Percentiles rank a stretch among this genome's conserved stretches.
Conservation (phyloP, 2,888 invertebrate species). For the Lingula anatina region DNA sequence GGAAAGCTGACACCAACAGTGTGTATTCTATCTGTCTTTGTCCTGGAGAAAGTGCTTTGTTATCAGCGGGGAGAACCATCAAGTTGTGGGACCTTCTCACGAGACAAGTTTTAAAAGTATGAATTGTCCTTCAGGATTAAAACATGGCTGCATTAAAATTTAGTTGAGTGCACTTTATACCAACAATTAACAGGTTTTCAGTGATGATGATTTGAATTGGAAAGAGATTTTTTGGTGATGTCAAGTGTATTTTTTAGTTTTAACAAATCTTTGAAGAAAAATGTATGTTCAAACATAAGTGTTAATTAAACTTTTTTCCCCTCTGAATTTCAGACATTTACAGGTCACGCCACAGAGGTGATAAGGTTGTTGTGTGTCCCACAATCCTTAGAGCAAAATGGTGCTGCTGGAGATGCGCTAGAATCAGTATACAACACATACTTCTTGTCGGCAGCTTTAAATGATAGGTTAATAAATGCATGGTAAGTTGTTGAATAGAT, state of each 20-base stretch:
- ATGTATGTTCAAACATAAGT: too few relatives aligned
- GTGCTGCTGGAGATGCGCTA: not conserved
- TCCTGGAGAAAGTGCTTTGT: conserved; percentile 51
- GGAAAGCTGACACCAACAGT: conserved; percentile 61
- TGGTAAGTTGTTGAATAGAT: conserved; percentile 45
- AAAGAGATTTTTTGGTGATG: too few relatives aligned
- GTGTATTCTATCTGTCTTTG: conserved; percentile 59
- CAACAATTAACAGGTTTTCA: too few relatives aligned
- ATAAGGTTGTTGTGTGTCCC: conserved; percentile 30
- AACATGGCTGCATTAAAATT: too few relatives aligned
- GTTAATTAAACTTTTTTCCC: not conserved
- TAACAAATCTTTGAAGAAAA: too few relatives aligned
- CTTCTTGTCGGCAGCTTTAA: conserved; percentile 43
- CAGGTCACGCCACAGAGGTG: conserved; percentile 48
- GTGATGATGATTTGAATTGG: too few relatives aligned
- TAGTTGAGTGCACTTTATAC: too few relatives aligned
- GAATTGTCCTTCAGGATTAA: too few relatives aligned
- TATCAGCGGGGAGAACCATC: conserved; percentile 55
- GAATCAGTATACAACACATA: conserved; percentile 19
- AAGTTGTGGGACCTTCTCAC: conserved; percentile 63
- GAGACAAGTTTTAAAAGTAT: conserved; percentile 58
- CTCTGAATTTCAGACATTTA: conserved; percentile 36
- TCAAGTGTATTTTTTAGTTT: too few relatives aligned
- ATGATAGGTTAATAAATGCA: conserved; percentile 44
- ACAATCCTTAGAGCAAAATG: conserved; percentile 19